These are phyloP conservation scores for Brachionus rotundiformis DNA, from an alignment of 1,140 invertebrate genomes.

Conservation along the genomic window DNA sequence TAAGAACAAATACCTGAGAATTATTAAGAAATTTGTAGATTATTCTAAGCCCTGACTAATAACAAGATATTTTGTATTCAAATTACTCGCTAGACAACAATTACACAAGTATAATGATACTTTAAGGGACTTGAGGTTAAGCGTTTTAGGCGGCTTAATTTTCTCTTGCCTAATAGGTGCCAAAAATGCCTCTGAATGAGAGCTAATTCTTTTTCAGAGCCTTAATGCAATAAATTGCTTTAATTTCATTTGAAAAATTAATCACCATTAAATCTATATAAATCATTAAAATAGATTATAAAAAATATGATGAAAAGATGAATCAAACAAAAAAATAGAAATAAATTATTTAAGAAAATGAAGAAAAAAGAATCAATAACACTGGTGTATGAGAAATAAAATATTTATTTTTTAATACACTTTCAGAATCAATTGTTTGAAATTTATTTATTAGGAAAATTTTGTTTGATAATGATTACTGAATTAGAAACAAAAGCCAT, in stretches of 20 bases:
- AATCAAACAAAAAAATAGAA: background rate
- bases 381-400: background rate
- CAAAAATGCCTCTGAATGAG: background rate
- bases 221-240: background rate
- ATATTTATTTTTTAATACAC: background rate
- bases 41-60: background rate
- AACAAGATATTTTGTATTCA: too few species aligned
- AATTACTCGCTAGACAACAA: too few species aligned
- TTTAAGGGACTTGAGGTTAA: too few species aligned
- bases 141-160: too few species aligned
- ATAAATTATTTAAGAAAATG: background rate
- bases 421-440: background rate
- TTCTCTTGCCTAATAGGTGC: too few species aligned
- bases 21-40: background rate
- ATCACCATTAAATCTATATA: background rate
- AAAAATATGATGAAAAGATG: background rate
- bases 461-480: background rate
- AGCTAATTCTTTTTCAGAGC: background rate
- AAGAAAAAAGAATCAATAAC: background rate
- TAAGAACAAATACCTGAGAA: background rate
- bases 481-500: background rate
- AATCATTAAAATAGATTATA: constrained; percentile 1
- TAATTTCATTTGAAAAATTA: background rate
- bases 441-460: too few species aligned
- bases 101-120: too few species aligned